Evolutionary conservation across 2,113 vertebrate species (phyloP).

Genomic region (Pagrus major): DNA sequence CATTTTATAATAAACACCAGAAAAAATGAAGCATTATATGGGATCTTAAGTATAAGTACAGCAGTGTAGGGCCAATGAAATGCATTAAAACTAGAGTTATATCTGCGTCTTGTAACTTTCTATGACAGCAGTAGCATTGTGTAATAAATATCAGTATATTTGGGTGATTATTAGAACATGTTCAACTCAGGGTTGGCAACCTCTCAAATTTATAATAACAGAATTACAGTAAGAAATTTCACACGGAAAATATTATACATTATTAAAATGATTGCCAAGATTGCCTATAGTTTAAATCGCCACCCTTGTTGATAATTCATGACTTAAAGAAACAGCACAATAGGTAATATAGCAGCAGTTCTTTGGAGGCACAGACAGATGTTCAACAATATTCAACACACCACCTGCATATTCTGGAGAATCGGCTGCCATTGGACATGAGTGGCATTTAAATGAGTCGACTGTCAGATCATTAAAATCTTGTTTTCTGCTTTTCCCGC

Average conservation of each 20-base stretch:
- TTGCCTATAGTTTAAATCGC: neutral
- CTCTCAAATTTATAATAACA: too few relatives aligned
- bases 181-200: too few relatives aligned
- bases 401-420: slow-evolving; percentile 30
- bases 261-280: neutral
- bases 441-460: slow-evolving; percentile 57
- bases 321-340: neutral
- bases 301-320: neutral
- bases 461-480: slow-evolving; percentile 68
- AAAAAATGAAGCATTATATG: too few relatives aligned
- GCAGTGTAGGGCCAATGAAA: too few relatives aligned
- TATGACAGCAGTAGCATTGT: too few relatives aligned
- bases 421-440: slow-evolving; percentile 10
- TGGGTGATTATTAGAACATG: too few relatives aligned
- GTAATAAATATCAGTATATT: too few relatives aligned
- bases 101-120: too few relatives aligned
- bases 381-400: slow-evolving; percentile 37
- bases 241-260: slow-evolving; percentile 4
- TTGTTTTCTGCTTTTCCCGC: slow-evolving; percentile 27
- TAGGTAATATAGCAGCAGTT: slow-evolving; percentile 8
- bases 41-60: too few relatives aligned
- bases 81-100: too few relatives aligned
- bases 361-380: slow-evolving; percentile 8
- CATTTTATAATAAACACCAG: too few relatives aligned
- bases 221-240: slow-evolving; percentile 1